Evolutionary conservation across 1,140 invertebrate genomes (phyloP), one percentile per base, ranked within the genome.

Genomic region (Berghia stephanieae): DNA sequence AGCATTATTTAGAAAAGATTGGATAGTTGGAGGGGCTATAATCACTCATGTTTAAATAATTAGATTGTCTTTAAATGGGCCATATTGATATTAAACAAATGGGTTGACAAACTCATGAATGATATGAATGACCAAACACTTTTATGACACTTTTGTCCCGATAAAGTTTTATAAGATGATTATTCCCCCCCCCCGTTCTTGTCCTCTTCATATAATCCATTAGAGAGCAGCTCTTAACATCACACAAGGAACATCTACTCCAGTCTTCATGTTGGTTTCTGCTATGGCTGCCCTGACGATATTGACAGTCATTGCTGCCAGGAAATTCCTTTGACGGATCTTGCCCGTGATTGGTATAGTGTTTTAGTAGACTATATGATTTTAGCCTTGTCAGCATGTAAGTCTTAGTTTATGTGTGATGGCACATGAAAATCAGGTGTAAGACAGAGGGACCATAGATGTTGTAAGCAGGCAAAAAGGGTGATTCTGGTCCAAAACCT

Each of bases 161-260:
- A 63, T 24, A 31, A 10, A 63, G 34, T 6, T 27, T 63, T 63
- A 16, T 21, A 49, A 49, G 46, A 49, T 13, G n/a, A n/a, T 49
- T n/a, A 49, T 49, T 13, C 13, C 13, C 13, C 46, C 46, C 46
- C 46, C 46, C 13, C n/a, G n/a, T 49, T 49, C 27, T 63, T 31
- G 10, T 31, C 27, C 10, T 27, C 27, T 10, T 63, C 3, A 31
- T 34, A 0, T 75, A 21, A 24, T 77, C 31, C 3, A 60, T 27
- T 75, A 80, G 79, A 46, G 75, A 46, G 79, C 43, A 40, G 79
- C 75, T 4, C 44, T 80, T 42, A 69, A 57, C 16, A 77, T 72
- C 34, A 70, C 44, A 31, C 79, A 75, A 31, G n/a, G 42, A 2
- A 49, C 46, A 5, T 71, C 38, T 66, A 71, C 63, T 8, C 67